Conservation (phyloP, 2,888 invertebrate genomes). For the Cosmorhoe ocellata region DNA sequence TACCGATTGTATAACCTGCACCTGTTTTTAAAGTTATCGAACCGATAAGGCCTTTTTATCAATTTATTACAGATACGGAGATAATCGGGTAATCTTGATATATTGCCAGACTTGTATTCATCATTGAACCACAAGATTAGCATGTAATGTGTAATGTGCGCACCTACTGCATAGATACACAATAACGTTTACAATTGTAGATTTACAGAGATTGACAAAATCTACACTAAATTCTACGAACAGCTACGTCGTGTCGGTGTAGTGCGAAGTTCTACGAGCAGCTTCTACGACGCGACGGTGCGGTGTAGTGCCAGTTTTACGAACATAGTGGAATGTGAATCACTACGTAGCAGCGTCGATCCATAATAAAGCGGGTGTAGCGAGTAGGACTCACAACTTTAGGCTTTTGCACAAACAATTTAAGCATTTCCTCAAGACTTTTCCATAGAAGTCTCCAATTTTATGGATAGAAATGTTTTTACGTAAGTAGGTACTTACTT, state of each 20-base stretch:
- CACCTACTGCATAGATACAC: conserved; percentile 37
- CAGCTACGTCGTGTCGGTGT: neutral
- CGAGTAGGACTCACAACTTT: too few relatives aligned
- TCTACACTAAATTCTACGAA: neutral
- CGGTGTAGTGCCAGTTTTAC: too few relatives aligned
- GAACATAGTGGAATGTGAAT: too few relatives aligned
- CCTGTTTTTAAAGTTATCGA: conserved; percentile 16
- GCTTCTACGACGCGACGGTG: neutral
- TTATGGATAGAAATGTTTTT: too few relatives aligned
- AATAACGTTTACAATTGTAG: neutral
- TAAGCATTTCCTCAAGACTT: too few relatives aligned
- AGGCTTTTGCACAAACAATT: too few relatives aligned
- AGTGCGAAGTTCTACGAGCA: neutral
- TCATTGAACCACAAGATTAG: conserved; percentile 43
- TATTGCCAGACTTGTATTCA: conserved; percentile 49
- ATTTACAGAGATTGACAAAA: neutral
- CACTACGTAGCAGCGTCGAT: too few relatives aligned
- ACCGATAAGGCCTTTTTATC: conserved; percentile 41
- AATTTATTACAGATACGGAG: conserved; percentile 44
- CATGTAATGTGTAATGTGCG: conserved; percentile 35
- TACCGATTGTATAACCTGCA: conserved; percentile 7
- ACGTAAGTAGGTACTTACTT: too few relatives aligned
- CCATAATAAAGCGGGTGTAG: too few relatives aligned
- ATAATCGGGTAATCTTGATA: conserved; percentile 53
- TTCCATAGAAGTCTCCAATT: too few relatives aligned